These are phyloP conservation scores for Cylas formicarius DNA, from an alignment of 1,140 invertebrate species.

Conservation along the genomic window DNA sequence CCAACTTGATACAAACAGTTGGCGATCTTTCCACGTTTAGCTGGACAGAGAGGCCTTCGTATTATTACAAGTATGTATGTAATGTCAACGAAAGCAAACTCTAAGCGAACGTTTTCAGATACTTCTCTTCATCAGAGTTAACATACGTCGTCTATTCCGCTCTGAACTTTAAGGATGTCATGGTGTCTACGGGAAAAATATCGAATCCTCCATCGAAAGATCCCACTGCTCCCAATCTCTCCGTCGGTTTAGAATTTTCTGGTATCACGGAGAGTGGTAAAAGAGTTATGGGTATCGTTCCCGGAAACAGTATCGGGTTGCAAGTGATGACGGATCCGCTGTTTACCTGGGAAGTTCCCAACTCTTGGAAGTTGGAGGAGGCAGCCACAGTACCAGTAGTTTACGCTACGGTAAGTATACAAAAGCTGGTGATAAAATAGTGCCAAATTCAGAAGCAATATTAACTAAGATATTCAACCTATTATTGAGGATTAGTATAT, in stretches of 20 bases:
- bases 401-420: conserved; percentile 60
- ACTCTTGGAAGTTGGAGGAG: conserved; percentile 74
- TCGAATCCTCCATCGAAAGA: conserved; percentile 13
- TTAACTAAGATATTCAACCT: too few relatives aligned
- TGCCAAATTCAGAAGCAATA: too few relatives aligned
- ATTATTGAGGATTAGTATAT: too few relatives aligned
- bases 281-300: conserved; percentile 63
- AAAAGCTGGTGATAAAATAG: too few relatives aligned
- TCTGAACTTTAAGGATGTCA: conserved; percentile 71
- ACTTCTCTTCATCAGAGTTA: neutral
- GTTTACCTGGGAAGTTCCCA: conserved; percentile 65
- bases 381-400: conserved; percentile 82
- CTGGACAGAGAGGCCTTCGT: conserved; percentile 64
- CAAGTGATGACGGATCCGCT: conserved; percentile 51
- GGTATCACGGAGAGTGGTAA: conserved; percentile 48
- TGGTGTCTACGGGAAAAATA: conserved; percentile 67
- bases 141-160: conserved; percentile 53
- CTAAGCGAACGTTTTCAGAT: conserved; percentile 1
- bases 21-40: conserved; percentile 77
- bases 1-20: conserved; percentile 65
- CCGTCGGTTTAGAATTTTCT: conserved; percentile 67
- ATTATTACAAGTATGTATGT: conserved; percentile 9
- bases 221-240: conserved; percentile 37
- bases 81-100: neutral
- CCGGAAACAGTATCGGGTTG: conserved; percentile 52